Percentiles rank a stretch among this genome's conserved stretches.
phyloP scores from a whole-genome alignment of 2,888 invertebrate genomes.

The Pterostichus niger region DNA sequence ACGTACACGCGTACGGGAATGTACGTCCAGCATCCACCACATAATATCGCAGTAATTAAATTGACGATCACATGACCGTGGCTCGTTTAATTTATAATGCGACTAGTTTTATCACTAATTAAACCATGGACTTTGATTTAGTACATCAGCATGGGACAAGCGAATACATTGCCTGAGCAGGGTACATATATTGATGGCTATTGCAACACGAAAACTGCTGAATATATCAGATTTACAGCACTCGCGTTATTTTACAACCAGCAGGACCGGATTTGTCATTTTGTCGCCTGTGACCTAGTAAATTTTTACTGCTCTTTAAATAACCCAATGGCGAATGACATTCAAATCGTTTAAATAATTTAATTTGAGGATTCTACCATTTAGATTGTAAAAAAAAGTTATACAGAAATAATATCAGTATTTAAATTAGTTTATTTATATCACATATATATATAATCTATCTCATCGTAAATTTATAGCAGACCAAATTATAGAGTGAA shows the following conservation, averaged over 20 bases:
- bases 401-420: no score
- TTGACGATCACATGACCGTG: constrained; percentile 56
- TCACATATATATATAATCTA: no score
- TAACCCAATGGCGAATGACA: no score
- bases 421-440: no score
- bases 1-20: neutral
- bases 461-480: no score
- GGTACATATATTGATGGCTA: constrained; percentile 55
- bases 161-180: constrained; percentile 31
- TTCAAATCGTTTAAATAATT: no score
- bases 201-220: constrained; percentile 62
- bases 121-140: constrained; percentile 64
- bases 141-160: constrained; percentile 59
- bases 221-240: constrained; percentile 60
- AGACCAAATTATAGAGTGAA: no score
- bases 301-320: no score
- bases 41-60: constrained; percentile 59
- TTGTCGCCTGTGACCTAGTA: no score
- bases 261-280: no score
- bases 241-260: constrained; percentile 1
- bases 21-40: constrained; percentile 2
- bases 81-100: constrained; percentile 62
- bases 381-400: no score
- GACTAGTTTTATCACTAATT: constrained; percentile 65
- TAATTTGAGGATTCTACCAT: no score